phyloP scores from a whole-genome alignment of 2,797 vertebrate species.

The Oryzias dopingdopingensis region DNA sequence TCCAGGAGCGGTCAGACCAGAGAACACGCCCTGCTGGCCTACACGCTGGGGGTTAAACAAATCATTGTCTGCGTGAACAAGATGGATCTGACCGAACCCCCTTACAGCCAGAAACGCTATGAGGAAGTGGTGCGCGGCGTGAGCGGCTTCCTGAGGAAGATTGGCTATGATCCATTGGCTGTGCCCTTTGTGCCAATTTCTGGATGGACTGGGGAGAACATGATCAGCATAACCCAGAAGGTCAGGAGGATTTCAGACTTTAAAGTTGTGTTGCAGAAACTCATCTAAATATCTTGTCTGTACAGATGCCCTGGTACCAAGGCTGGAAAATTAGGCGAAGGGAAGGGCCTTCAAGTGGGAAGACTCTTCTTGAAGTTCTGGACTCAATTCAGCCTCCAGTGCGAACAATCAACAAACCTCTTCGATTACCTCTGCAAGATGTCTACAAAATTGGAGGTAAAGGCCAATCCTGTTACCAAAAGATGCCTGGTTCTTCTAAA shows the following conservation, averaged over 20 bases:
- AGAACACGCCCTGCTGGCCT: constrained; percentile 81
- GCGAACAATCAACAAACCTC: constrained; percentile 75
- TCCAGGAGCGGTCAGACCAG: constrained; percentile 83
- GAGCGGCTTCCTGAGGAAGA: constrained; percentile 78
- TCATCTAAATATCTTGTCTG: not conserved
- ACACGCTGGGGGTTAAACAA: constrained; percentile 85
- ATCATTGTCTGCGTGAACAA: constrained; percentile 84
- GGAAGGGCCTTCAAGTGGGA: constrained; percentile 66
- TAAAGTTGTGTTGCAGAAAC: too few relatives aligned
- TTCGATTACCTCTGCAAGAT: constrained; percentile 81
- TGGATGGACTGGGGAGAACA: constrained; percentile 83
- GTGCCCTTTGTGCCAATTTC: constrained; percentile 82
- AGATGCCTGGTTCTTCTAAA: not conserved
- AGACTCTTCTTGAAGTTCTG: constrained; percentile 78
- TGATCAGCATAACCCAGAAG: constrained; percentile 77
- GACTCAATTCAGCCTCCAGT: constrained; percentile 76
- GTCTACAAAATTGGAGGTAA: constrained; percentile 84
- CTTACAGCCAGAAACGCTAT: constrained; percentile 79
- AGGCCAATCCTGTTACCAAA: not conserved
- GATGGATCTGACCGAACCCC: constrained; percentile 80
- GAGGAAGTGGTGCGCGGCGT: constrained; percentile 79
- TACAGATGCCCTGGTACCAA: constrained; percentile 82
- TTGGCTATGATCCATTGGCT: constrained; percentile 72
- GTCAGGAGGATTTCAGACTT: constrained; percentile 36
- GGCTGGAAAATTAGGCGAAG: constrained; percentile 75